A percentile compares a stretch with the other conserved stretches of the same genome.
phyloP scores from a whole-genome alignment of 1,140 invertebrate species.

The Zaprionus ornatus region DNA sequence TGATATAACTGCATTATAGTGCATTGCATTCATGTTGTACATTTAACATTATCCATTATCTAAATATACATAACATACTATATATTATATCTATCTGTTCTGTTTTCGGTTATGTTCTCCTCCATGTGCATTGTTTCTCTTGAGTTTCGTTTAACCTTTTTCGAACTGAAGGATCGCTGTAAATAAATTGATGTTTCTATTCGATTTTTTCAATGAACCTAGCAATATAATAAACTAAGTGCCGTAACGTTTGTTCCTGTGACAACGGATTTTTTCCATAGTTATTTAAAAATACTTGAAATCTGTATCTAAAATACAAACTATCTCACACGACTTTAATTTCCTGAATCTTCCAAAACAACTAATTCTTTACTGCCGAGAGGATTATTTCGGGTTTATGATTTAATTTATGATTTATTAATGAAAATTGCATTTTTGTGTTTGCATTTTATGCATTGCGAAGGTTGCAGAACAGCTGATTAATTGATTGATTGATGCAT shows the following conservation, averaged over 20 bases:
- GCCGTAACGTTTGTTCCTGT: conserved; percentile 48
- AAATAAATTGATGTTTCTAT: conserved; percentile 46
- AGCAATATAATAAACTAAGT: conserved; percentile 31
- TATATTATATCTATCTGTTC: conserved; percentile 53
- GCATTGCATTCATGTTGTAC: conserved; percentile 69
- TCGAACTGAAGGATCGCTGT: conserved; percentile 40
- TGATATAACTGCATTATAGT: conserved; percentile 9
- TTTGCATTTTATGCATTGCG: conserved; percentile 33
- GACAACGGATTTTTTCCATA: conserved; percentile 38
- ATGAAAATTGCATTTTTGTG: conserved; percentile 27
- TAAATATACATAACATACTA: conserved; percentile 35
- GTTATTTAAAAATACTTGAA: conserved; percentile 14
- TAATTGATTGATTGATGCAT: conserved; percentile 36
- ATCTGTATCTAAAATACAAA: conserved; percentile 32
- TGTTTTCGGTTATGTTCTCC: conserved; percentile 38
- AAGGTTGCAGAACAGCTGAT: conserved; percentile 5
- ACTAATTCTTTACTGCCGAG: background rate
- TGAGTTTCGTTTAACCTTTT: conserved; percentile 30
- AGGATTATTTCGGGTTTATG: background rate
- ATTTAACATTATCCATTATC: conserved; percentile 40
- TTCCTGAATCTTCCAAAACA: background rate
- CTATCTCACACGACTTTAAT: background rate
- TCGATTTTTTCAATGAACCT: conserved; percentile 14
- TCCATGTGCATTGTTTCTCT: conserved; percentile 64
- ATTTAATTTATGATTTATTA: conserved; percentile 13